Base-by-base conservation (phyloP, 1,140 invertebrate species). In the Drosophila elegans region DNA sequence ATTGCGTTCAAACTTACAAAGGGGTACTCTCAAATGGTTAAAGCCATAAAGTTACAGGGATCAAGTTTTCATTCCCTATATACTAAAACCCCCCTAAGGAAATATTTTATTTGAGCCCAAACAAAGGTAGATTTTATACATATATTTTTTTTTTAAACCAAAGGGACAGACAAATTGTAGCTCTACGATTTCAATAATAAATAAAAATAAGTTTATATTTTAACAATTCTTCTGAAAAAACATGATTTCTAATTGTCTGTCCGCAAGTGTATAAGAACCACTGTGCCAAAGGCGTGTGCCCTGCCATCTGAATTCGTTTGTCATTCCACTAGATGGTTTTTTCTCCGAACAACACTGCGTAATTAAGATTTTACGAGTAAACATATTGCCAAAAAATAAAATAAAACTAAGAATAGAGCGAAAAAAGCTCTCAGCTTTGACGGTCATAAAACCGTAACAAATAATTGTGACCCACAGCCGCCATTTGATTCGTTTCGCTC, bases 391-490 rank as follows among this genome's bases (percentile, higher is more conserved):
- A 64, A 56, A 78, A 62, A 74, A 53, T 29, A 6, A 48, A 61
- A 66, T 45, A 57, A 57, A 54, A 74, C 21, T 48, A 49, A 54
- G 49, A 60, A 73, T 53, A 51, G 55, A 60, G 52, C 46, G 7
- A 48, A 52, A 44, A 74, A 55, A 56, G 51, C 71, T 74, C 49
- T 74, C 13, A 74, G 69, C 38, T 49, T 41, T 74, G 68, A 55
- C 56, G 44, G 72, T 79, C 69, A 79, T 61, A 66, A 56, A 79
- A 59, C 54, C 52, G 56, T 44, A 74, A 60, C 48, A 73, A 72
- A 78, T 60, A 62, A 68, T 69, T 74, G 63, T 86, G 81, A 77
- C 82, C 80, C 74, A 82, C 57, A 73, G 59, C 36, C 39, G 51
- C 44, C 53, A 59, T 78, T 74, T 34, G 38, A 72, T 62, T 72